Base-by-base conservation (phyloP, 2,797 vertebrate species). In the Podargus strigoides region DNA sequence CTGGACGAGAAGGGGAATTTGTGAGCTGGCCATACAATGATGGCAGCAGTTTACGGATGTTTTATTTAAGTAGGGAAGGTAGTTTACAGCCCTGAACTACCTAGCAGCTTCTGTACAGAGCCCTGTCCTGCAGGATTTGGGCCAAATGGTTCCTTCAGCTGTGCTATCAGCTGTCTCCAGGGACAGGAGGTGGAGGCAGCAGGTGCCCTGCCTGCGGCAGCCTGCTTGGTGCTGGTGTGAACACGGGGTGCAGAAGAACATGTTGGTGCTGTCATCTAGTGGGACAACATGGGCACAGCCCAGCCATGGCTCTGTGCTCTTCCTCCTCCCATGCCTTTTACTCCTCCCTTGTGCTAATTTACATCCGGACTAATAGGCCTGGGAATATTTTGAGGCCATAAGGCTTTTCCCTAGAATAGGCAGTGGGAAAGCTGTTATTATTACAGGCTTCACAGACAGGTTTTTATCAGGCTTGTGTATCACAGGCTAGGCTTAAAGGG, bases 191-290 rank as follows among this genome's bases (percentile, higher is more conserved):
- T 4, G 23, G 44, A 81, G 39, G 56, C 72, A 82, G 55, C 28
- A 42, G 63, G 52, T 47, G 63, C 47, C 44, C 58, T 59, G 60
- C 62, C 58, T 26, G 42, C 67, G n/a, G 84, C 50, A 52, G 39
- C 55, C 39, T 41, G 50, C 46, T 23, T 15, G 36, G 37, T 26
- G 68, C 62, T 50, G 64, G 14, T 53, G 37, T 16, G 20, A 69
- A 39, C 0, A 0, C 0, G 1, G 34, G n/a, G 58, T 44, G 46
- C 69, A 7, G 47, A 93, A 72, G 41, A 44, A 44, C 72, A 78
- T 47, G 92, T 74, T 87, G 81, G 62, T 96, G 92, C 83, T 96
- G 95, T 94, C 96, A 92, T 50, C 96, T 96, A 95, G 94, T 91
- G 95, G 95, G 78, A 75, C 85, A 85, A 49, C 50, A 37, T 0